Base-by-base conservation (phyloP, 2,888 invertebrate genomes). In the Aphodius granarius region DNA sequence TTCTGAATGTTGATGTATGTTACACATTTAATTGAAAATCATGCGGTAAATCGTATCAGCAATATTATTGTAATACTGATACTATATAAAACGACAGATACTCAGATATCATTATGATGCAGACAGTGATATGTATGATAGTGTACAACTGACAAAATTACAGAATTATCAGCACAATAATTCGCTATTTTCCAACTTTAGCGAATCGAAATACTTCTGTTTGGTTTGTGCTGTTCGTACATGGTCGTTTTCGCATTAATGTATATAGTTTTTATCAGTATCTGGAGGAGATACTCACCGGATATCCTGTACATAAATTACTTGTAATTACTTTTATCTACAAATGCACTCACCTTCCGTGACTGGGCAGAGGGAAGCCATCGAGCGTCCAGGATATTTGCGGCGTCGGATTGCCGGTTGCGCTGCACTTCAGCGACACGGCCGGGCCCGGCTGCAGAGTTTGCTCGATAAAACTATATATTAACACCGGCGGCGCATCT, bases 401-500 rank as follows among this genome's bases (percentile, higher is more conserved):
- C 3, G 95, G 95, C 71, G 93, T 92, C 15, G 95, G 95, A 87
- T 94, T 93, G 43, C 93, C 93, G 71, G 92, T 91, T 81, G 92
- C 92, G 80, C 92, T 93, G 84, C 95, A 95, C 85, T 93, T 93
- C 76, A 95, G 88, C 71, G 94, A 93, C 75, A 94, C 93, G 18
- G 92, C 91, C n/a, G 93, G 93, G 43, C 94, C 94, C 0, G 93
- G 92, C 83, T 93, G 93, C 80, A 94, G 89, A 66, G 93, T 94
- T 87, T 94, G 93, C 83, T 94, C 94, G 82, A 93, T 92, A 87
- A 94, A 94, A 83, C 92, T 92, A 86, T 93, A 93, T 73, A 93
- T 89, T 78, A 95, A 89, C 79, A 92, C 90, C 0, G 95, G 95
- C 22, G 93, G 91, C 6, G 94, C 93, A 86, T 94, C 94, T 94